Evolutionary conservation across 2,888 invertebrate genomes (phyloP).

Genomic region (Lasius platythorax): DNA sequence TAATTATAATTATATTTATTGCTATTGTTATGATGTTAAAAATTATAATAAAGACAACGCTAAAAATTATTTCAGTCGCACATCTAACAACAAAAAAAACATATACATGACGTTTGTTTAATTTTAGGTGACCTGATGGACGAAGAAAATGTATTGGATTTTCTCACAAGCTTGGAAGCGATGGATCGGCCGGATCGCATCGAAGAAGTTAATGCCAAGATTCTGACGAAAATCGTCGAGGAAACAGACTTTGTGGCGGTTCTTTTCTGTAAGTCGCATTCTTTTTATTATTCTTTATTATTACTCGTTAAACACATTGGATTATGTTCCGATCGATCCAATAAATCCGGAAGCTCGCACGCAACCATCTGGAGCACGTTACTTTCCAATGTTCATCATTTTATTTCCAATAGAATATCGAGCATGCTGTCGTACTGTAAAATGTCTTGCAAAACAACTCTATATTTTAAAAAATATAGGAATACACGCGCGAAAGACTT

Average conservation of each 20-base stretch:
- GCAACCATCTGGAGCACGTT: not conserved
- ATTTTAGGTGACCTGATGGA: conserved; percentile 96
- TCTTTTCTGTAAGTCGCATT: conserved; percentile 94
- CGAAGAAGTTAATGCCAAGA: conserved; percentile 97
- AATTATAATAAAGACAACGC: not conserved
- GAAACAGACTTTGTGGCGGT: conserved; percentile 97
- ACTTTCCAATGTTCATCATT: not conserved
- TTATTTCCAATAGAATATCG: not conserved
- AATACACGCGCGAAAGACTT: not conserved
- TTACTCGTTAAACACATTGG: not conserved
- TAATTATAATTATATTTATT: not conserved
- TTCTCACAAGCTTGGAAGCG: conserved; percentile 96
- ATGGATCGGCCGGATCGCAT: conserved; percentile 98
- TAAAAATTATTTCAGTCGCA: not conserved
- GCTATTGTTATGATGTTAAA: not conserved
- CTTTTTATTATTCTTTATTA: not conserved
- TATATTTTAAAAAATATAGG: not conserved
- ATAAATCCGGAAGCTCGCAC: not conserved
- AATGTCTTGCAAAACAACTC: not conserved
- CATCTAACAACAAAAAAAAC: not conserved
- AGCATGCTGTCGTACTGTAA: conserved; percentile 1
- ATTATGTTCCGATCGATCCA: not conserved
- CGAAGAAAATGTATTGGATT: conserved; percentile 97
- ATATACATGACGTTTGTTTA: not conserved
- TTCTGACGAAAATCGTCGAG: conserved; percentile 95